Evolutionary conservation across 1,140 invertebrate species (phyloP), one percentile per base, ranked within the genome.

Genomic region (Zaprionus ornatus): DNA sequence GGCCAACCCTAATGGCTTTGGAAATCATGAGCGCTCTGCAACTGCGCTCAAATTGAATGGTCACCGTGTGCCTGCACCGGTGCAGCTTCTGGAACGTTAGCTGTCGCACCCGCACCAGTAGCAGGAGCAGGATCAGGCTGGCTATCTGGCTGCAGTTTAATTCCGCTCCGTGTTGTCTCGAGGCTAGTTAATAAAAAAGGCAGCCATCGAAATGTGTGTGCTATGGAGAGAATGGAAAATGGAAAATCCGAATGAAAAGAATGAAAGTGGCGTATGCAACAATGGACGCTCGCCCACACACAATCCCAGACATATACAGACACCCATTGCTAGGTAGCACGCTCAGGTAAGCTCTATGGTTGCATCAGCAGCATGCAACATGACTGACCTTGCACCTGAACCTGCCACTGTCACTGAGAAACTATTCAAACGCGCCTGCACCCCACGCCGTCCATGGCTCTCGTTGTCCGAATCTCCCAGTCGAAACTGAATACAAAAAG

Each of bases 1-100:
- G 55, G 54, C 56, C 48, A 74, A 69, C 48, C 67, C 66, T 71
- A 82, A 82, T 82, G 80, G 59, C 54, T 70, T 67, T 71, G 63
- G 65, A 68, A 82, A 64, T 56, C 70, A 82, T 70, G 65, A 56
- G 70, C 40, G 40, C 48, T 50, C 15, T 29, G 37, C 25, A 72
- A 67, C 50, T 50, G 79, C 37, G 54, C 50, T 71, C 37, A 77
- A 73, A 80, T 77, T 80, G 52, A 81, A 76, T 62, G 57, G 52
- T 45, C n/a, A 45, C 40, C n/a, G n/a, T 17, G n/a, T 45, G 45
- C 23, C 17, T 7, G 4, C 69, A 19, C 37, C 37, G 13, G 15
- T 40, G 12, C 12, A n/a, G 37, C 37, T 6, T 13, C 5, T 40
- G 17, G 2, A 48, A 10, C 45, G 45, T 50, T 50, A 50, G 10